Percentiles rank a stretch among this genome's conserved stretches.
phyloP scores from a whole-genome alignment of 2,113 vertebrate genomes.

The Eolophus roseicapilla region DNA sequence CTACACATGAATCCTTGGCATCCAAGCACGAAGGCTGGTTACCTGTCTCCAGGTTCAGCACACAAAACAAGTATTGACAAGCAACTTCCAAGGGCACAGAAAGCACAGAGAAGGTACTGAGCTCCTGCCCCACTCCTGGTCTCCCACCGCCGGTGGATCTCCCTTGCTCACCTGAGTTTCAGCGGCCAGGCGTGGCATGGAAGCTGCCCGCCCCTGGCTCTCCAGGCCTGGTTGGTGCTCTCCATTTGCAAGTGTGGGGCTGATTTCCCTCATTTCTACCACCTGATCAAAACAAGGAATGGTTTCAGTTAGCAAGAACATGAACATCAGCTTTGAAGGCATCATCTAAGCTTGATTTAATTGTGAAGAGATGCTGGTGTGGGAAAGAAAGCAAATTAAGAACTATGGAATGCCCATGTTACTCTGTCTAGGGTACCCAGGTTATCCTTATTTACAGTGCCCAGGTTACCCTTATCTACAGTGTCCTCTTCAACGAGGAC shows the following conservation, averaged over 20 bases:
- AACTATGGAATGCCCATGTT: background rate
- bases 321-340: background rate
- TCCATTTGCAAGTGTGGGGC: conserved; percentile 74
- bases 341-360: background rate
- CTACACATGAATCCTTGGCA: background rate
- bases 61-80: background rate
- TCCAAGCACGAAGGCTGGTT: background rate
- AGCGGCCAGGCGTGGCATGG: conserved; percentile 89
- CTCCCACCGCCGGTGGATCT: background rate
- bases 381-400: background rate
- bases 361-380: background rate
- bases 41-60: background rate
- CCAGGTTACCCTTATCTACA: background rate
- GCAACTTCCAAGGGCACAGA: background rate
- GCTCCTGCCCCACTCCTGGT: background rate
- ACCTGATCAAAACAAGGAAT: conserved; percentile 66
- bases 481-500: background rate
- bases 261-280: conserved; percentile 87
- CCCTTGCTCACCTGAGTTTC: conserved; percentile 84
- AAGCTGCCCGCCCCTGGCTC: conserved; percentile 88
- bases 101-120: background rate
- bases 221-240: conserved; percentile 83
- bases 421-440: background rate
- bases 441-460: background rate
- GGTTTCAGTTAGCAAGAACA: background rate